These are phyloP conservation scores for Macrochelys suwanniensis DNA, from an alignment of 2,797 vertebrate genomes.

Conservation along the genomic window DNA sequence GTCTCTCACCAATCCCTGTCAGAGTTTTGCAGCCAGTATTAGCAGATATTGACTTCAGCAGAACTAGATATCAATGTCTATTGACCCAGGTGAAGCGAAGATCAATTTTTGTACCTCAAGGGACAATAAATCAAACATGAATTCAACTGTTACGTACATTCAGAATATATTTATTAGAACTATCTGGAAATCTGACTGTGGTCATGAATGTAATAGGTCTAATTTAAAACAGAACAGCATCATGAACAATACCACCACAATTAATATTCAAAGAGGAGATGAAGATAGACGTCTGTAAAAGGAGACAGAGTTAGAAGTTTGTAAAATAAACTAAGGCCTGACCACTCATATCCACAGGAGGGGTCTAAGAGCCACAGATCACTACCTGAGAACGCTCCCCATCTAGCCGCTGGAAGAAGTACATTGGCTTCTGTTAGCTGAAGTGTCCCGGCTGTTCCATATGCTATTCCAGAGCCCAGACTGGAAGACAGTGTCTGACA, in stretches of 20 bases:
- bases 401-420: background rate
- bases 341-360: background rate
- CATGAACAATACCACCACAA: background rate
- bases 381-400: background rate
- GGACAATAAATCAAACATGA: constrained; percentile 25
- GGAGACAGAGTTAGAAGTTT: background rate
- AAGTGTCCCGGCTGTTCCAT: background rate
- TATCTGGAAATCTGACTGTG: background rate
- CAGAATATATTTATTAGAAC: background rate
- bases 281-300: background rate
- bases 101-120: constrained; percentile 41
- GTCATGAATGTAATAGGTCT: background rate
- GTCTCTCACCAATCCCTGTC: constrained; percentile 5
- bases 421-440: background rate
- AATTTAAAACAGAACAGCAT: background rate
- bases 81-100: constrained; percentile 30
- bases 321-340: constrained; percentile 9
- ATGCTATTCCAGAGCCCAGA: background rate
- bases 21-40: background rate
- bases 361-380: background rate
- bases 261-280: background rate
- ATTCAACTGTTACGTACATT: background rate
- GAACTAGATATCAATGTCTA: constrained; percentile 32
- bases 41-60: constrained; percentile 46
- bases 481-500: background rate